Evolutionary conservation across 2,888 invertebrate species (phyloP), one percentile per base, ranked within the genome.

Genomic region (Drosophila nigritarsus): DNA sequence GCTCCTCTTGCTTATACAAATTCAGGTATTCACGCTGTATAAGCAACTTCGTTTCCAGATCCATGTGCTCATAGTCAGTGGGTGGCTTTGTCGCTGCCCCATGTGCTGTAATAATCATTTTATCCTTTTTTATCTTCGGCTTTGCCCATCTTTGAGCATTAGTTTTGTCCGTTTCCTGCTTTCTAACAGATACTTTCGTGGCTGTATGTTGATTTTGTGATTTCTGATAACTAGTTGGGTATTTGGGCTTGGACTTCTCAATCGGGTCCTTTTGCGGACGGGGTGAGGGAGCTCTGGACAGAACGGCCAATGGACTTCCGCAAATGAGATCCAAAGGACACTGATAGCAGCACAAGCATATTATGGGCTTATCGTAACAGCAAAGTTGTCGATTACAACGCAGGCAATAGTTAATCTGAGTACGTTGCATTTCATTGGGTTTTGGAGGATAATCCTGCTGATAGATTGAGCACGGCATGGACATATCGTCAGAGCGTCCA

Each of bases 11-110:
- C 6, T 64, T 54, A 24, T 86, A 80, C 30, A 68, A 68, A 27
- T 73, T 70, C 24, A 81, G 51, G n/a, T 87, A 85, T 6, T 84
- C 62, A 0, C 54, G 68, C 24, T 75, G 65, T 66, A 61, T 7
- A 3, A 50, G 60, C 9, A 30, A 3, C 45, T 70, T 65, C 7
- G 11, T 5, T 9, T 61, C 24, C 18, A 9, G 11, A 27, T 59
- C 29, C 1, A 36, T n/a, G 9, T 27, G 18, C 8, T 3, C 2
- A 2, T 8, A 5, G 8, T 56, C 15, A 2, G 7, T 3, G 5
- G 9, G 1, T 2, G 27, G 2, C 36, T 34, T 45, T 38, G 54
- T 62, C 6, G 27, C 27, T 48, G 60, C 4, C 9, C 18, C 15
- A 38, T 51, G 30, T 18, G 5, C 13, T 24, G 42, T 45, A 0